Evolutionary conservation across 2,888 invertebrate genomes (phyloP).

Genomic region (Heliconius aoede): DNA sequence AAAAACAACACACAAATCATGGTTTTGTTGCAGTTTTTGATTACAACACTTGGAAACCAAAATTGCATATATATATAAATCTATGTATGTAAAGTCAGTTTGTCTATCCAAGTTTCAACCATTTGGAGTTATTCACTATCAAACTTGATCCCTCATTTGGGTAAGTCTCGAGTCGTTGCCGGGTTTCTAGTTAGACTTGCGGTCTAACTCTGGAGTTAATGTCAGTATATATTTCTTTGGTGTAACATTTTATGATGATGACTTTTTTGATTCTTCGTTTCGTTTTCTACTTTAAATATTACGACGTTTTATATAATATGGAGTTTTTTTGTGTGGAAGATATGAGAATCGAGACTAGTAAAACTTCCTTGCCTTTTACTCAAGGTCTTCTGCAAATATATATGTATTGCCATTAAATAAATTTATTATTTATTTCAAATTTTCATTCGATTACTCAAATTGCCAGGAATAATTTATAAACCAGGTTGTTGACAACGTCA

Average conservation of each 20-base stretch:
- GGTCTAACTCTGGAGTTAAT: conserved; percentile 15
- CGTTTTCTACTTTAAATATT: background rate
- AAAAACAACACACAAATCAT: conserved; percentile 34
- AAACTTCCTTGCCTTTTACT: background rate
- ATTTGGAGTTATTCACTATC: conserved; percentile 54
- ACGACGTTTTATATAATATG: no score
- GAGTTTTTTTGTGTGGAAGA: background rate
- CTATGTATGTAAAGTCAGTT: conserved; percentile 58
- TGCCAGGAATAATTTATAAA: no score
- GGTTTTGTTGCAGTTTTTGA: conserved; percentile 28
- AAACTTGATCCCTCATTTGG: conserved; percentile 57
- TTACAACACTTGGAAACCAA: conserved; percentile 38
- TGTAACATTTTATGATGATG: conserved; percentile 4
- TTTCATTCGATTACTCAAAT: no score
- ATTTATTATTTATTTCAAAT: no score
- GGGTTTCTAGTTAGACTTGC: conserved; percentile 48
- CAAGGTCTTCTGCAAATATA: background rate
- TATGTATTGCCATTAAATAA: no score
- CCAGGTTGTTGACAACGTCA: conserved; percentile 31
- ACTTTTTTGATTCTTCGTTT: background rate
- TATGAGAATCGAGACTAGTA: background rate
- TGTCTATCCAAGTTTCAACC: conserved; percentile 47
- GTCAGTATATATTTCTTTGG: conserved; percentile 4
- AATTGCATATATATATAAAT: conserved; percentile 52
- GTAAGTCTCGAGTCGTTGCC: conserved; percentile 50